Conservation (phyloP, 2,113 vertebrate species). For the Felis chaus region DNA sequence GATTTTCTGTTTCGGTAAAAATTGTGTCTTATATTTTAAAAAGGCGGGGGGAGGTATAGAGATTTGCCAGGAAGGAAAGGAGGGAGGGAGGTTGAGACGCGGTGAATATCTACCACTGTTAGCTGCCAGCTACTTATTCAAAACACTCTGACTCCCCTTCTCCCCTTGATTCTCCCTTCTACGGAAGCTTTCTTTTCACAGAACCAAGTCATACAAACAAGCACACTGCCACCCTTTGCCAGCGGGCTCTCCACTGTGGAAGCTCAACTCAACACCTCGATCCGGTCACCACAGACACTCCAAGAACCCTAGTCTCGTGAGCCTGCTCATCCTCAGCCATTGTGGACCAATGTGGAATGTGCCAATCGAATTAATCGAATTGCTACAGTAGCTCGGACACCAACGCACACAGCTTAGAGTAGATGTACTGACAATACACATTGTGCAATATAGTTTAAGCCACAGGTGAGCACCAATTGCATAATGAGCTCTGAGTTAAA, state of each 20-base stretch:
- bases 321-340: background rate
- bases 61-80: background rate
- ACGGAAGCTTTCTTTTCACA: background rate
- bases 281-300: background rate
- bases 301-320: background rate
- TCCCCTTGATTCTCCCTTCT: background rate
- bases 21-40: background rate
- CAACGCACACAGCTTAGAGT: background rate
- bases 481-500: background rate
- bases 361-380: accelerated
- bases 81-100: background rate
- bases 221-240: background rate
- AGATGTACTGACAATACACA: accelerated
- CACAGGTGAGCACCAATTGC: background rate
- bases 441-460: accelerated
- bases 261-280: background rate
- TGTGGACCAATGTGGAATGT: background rate
- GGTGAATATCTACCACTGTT: background rate
- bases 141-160: background rate
- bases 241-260: no score
- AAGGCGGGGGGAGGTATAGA: background rate
- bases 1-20: background rate
- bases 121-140: background rate
- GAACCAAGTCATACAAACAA: background rate
- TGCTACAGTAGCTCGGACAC: no score